phyloP scores from a whole-genome alignment of 2,888 invertebrate species.

The Coelinius sp. region DNA sequence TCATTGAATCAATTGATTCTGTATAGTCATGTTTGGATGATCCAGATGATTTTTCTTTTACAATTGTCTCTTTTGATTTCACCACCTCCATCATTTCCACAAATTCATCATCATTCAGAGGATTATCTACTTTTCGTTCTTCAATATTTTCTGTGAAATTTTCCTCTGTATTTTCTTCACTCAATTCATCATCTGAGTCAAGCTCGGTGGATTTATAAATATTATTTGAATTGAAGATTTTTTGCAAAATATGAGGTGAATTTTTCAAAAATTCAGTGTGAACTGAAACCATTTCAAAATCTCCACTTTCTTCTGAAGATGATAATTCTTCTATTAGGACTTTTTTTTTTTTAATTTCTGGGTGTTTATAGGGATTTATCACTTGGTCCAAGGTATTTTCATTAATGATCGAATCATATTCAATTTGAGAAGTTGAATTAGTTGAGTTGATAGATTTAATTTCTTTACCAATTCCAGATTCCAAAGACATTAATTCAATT shows the following conservation, averaged over 20 bases:
- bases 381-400: not conserved
- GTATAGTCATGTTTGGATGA: too few relatives aligned
- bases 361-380: not conserved
- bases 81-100: not conserved
- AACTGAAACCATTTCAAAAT: not conserved
- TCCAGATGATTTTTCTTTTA: not conserved
- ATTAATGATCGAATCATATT: too few relatives aligned
- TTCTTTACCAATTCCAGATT: too few relatives aligned
- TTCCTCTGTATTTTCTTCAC: too few relatives aligned
- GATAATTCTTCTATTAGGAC: not conserved
- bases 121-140: not conserved
- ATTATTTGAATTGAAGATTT: not conserved
- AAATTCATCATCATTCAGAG: not conserved
- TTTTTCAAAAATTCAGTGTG: not conserved
- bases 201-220: slow-evolving; percentile 31
- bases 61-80: not conserved
- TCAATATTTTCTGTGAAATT: not conserved
- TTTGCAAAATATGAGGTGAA: not conserved
- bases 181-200: slow-evolving; percentile 46
- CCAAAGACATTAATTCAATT: too few relatives aligned
- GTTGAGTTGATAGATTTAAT: too few relatives aligned
- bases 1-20: not conserved
- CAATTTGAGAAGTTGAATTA: too few relatives aligned
- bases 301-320: not conserved
- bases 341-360: too few relatives aligned